Conservation (phyloP, 1,140 invertebrate genomes). For the Heliconius melpomene region DNA sequence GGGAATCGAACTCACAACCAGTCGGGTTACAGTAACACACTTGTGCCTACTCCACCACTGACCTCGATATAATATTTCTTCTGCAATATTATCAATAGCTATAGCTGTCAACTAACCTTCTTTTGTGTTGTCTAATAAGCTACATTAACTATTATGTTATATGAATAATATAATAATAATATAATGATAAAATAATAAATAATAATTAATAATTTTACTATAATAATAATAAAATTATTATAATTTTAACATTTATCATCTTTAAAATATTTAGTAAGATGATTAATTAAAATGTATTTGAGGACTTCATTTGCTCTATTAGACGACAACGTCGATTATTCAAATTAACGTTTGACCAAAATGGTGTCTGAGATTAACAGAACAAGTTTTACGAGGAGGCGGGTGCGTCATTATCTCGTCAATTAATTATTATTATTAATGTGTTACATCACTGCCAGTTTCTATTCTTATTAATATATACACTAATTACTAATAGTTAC, state of each 20-base stretch:
- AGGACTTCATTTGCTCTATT: constrained; percentile 20
- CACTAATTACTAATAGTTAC: neutral
- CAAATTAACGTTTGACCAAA: constrained; percentile 28
- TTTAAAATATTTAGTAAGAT: neutral
- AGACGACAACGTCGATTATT: constrained; percentile 21
- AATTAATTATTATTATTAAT: constrained; percentile 33
- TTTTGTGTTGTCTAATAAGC: too few relatives aligned
- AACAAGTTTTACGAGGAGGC: constrained; percentile 36
- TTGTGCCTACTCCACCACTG: neutral
- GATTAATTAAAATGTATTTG: constrained; percentile 6
- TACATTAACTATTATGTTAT: too few relatives aligned
- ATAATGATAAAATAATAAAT: too few relatives aligned
- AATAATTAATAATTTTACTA: too few relatives aligned
- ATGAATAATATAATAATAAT: too few relatives aligned
- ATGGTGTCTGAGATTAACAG: constrained; percentile 30
- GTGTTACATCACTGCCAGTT: constrained; percentile 23
- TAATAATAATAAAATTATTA: too few relatives aligned
- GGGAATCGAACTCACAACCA: too few relatives aligned
- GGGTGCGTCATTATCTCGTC: constrained; percentile 25
- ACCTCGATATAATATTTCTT: neutral
- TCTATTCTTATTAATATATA: constrained; percentile 15
- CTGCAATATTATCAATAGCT: neutral
- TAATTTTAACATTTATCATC: too few relatives aligned
- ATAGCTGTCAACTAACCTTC: too few relatives aligned
- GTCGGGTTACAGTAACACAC: too few relatives aligned